A percentile compares a stretch with the other conserved stretches of the same genome.
phyloP scores from a whole-genome alignment of 2,113 vertebrate genomes.

The Rhabdornis inornatus region DNA sequence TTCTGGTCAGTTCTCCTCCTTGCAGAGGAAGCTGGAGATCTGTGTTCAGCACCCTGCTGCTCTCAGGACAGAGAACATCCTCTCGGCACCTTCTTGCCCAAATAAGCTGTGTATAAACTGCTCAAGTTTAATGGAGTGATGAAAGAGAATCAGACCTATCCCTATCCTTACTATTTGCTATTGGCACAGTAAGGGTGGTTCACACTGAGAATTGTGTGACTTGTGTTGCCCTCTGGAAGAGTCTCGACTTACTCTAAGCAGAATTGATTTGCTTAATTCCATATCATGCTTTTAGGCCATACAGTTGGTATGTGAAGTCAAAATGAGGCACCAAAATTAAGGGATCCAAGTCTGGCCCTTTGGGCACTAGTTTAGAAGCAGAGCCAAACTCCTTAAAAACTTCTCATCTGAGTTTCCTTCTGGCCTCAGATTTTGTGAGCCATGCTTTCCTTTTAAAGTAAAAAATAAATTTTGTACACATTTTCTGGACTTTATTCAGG shows the following conservation, averaged over 20 bases:
- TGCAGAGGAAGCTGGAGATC: not conserved
- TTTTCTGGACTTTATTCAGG: not conserved
- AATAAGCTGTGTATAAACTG: not conserved
- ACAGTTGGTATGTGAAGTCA: not conserved
- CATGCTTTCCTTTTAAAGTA: not conserved
- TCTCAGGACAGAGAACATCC: not conserved
- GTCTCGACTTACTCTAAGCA: not conserved
- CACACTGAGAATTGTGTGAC: not conserved
- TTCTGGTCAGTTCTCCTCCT: not conserved
- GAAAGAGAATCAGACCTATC: not conserved
- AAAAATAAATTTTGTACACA: not conserved
- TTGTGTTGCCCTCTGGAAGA: not conserved
- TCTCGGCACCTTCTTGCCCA: too few species aligned
- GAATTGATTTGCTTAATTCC: not conserved
- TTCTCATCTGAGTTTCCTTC: not conserved
- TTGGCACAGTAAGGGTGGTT: not conserved
- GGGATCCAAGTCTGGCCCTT: not conserved
- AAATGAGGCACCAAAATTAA: not conserved
- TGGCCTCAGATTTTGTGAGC: not conserved
- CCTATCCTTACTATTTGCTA: not conserved
- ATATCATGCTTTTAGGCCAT: not conserved
- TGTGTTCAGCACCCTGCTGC: not conserved
- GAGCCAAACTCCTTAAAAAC: not conserved
- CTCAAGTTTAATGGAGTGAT: not conserved
- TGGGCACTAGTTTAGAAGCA: not conserved